Evolutionary conservation across 2,888 invertebrate genomes (phyloP).

Genomic region (Napeogenes sylphis): DNA sequence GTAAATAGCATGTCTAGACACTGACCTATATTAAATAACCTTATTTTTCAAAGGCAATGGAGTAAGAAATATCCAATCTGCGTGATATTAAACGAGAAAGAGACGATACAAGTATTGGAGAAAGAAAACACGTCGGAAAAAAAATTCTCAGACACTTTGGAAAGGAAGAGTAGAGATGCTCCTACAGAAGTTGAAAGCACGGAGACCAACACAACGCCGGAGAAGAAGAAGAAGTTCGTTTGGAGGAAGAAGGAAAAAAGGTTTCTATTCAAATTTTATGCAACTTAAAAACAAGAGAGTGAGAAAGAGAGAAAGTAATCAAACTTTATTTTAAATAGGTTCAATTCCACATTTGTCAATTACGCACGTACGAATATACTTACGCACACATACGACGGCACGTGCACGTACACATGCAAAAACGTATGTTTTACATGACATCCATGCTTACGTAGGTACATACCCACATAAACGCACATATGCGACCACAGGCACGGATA

Average conservation of each 20-base stretch:
- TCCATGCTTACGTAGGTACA: no score
- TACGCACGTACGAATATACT: no score
- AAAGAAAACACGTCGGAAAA: conserved; percentile 56
- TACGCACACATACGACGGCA: no score
- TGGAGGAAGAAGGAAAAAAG: conserved; percentile 68
- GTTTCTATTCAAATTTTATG: conserved; percentile 33
- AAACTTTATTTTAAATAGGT: no score
- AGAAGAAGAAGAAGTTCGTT: conserved; percentile 67
- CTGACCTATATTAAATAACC: conserved; percentile 19
- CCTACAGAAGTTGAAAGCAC: conserved; percentile 59
- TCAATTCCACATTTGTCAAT: background rate
- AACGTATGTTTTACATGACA: no score
- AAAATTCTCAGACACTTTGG: conserved; percentile 47
- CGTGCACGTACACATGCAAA: no score
- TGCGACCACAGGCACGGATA: no score
- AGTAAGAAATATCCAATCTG: conserved; percentile 96
- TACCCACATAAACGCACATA: no score
- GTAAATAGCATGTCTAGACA: no score
- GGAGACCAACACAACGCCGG: conserved; percentile 70
- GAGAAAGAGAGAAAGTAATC: no score
- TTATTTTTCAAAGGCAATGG: conserved; percentile 80
- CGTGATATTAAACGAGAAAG: conserved; percentile 77
- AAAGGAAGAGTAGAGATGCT: conserved; percentile 55
- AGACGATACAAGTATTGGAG: conserved; percentile 68
- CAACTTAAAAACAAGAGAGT: background rate